Base-by-base conservation (phyloP, 2,888 invertebrate species). In the Leptopterna dolabrata region DNA sequence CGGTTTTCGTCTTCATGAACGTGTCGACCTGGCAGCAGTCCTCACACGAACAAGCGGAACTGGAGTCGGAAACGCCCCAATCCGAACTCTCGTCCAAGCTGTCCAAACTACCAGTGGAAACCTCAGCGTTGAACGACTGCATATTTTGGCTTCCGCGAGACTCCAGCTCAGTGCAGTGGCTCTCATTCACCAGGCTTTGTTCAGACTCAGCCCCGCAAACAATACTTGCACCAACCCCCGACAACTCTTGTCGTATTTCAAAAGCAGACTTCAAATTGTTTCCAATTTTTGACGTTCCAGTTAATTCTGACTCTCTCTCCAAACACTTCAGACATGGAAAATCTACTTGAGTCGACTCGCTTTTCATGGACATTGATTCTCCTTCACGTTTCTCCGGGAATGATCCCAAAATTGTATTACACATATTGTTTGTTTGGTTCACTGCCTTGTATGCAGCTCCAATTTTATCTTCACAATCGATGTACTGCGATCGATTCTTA, bases 291-390 rank as follows among this genome's bases (percentile, higher is more conserved):
- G 13, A 13, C 3, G 7, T 16, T 13, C 1, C 14, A 47, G 14
- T 13, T 47, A 16, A 47, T 47, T 13, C 47, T 47, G 47, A 7
- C 13, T 47, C 43, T 36, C 41, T 63, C 70, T 24, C 30, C 43
- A 41, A n/a, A 70, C 83, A 83, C 63, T 36, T 36, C 14, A 83
- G 43, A 43, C 85, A 85, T 0, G 85, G 85, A 11, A 85, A 85
- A 76, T 85, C 47, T 9, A 73, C 85, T 76, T 85, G 85, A n/a
- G 51, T 51, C 30, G 55, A 81, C 14, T 29, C n/a, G 27, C 63
- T 19, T 9, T 19, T 63, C 27, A 24, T 24, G 9, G 19, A 2
- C 24, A 19, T n/a, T 27, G 24, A 27, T 19, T 24, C 19, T 7
- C 6, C 6, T 63, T 63, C 9, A 24, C n/a, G n/a, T n/a, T n/a